Evolutionary conservation across 2,888 invertebrate genomes (phyloP).

Genomic region (Saturnia pavonia): DNA sequence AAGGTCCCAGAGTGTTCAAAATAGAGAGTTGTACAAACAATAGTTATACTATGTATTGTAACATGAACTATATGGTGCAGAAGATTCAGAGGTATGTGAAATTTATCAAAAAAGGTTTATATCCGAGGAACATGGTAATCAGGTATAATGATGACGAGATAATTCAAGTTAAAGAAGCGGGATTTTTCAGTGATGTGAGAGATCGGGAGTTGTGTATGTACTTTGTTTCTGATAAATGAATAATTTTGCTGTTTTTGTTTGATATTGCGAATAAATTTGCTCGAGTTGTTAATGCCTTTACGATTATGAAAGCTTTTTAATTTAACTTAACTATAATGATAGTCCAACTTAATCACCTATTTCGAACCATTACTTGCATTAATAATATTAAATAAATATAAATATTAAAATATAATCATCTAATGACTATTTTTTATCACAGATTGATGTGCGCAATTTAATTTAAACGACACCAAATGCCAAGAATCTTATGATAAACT

Average conservation of each 20-base stretch:
- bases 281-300: background rate
- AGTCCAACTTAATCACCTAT: background rate
- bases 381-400: background rate
- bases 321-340: background rate
- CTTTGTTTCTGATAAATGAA: conserved; percentile 21
- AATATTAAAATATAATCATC: background rate
- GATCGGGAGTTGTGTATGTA: conserved; percentile 45
- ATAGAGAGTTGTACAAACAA: conserved; percentile 35
- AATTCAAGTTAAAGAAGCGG: conserved; percentile 25
- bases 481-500: background rate
- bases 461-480: background rate
- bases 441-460: background rate
- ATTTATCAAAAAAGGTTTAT: conserved; percentile 30
- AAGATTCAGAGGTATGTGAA: conserved; percentile 32
- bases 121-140: conserved; percentile 32
- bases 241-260: background rate
- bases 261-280: background rate
- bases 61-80: conserved; percentile 28
- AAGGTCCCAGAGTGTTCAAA: conserved; percentile 46
- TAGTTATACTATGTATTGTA: conserved; percentile 25
- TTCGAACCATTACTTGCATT: background rate
- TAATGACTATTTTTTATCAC: background rate
- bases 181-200: conserved; percentile 44
- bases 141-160: conserved; percentile 16
- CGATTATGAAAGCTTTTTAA: background rate